Percentiles rank a stretch among this genome's conserved stretches.
Evolutionary conservation across 2,113 vertebrate genomes (phyloP).

Genomic region (Uria lomvia): DNA sequence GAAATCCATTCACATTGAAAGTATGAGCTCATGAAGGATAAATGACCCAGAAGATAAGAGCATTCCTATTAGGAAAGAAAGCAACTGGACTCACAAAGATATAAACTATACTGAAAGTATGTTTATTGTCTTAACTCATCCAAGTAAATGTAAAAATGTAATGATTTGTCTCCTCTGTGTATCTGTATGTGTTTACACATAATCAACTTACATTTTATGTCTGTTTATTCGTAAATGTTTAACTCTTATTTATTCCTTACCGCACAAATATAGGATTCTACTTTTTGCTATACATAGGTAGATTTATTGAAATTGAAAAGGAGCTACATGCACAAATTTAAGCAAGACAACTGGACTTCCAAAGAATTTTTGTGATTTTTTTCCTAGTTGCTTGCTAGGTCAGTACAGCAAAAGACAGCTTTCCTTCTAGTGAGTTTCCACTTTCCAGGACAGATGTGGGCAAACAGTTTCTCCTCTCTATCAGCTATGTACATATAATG

Average conservation of each 20-base stretch:
- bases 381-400: neutral
- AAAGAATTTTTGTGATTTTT: neutral
- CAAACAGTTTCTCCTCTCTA: neutral
- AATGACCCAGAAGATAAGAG: constrained; percentile 54
- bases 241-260: neutral
- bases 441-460: neutral
- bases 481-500: rapidly evolving
- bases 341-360: neutral
- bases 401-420: neutral
- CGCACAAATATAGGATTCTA: neutral
- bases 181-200: neutral
- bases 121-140: neutral
- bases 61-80: constrained; percentile 19
- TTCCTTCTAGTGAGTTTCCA: neutral
- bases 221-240: neutral
- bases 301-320: neutral
- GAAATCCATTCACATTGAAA: constrained; percentile 65
- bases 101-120: constrained; percentile 1
- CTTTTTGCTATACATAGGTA: neutral
- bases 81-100: neutral
- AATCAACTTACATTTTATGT: neutral
- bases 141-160: neutral
- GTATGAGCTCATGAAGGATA: constrained; percentile 53
- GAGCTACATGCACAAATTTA: neutral
- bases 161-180: neutral